Evolutionary conservation across 2,113 vertebrate genomes (phyloP).

Genomic region (Trichomycterus rosablanca): DNA sequence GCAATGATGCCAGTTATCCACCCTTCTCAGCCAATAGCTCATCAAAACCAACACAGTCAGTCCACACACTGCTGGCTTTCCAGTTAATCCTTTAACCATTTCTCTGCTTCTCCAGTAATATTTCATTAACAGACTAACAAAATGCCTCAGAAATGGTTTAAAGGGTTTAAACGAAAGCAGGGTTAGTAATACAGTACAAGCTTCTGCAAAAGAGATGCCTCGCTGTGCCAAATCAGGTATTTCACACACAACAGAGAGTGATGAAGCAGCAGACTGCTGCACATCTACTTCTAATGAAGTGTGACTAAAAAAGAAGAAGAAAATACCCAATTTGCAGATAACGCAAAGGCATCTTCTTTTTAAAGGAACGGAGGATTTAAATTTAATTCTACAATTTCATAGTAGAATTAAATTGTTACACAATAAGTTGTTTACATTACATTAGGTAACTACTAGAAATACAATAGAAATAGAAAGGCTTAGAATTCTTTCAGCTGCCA

Average conservation of each 20-base stretch:
- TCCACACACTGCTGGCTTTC: slow-evolving; percentile 17
- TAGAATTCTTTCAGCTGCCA: no score
- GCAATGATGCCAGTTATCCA: background rate
- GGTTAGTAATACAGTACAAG: background rate
- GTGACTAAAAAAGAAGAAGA: background rate
- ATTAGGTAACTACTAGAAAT: no score
- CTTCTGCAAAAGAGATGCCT: slow-evolving; percentile 23
- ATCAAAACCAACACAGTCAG: no score
- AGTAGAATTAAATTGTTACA: slow-evolving; percentile 9
- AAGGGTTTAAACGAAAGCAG: slow-evolving; percentile 31
- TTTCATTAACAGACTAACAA: no score
- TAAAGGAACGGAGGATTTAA: background rate
- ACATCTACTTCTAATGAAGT: background rate
- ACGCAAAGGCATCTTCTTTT: slow-evolving; percentile 13
- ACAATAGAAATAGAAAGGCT: no score
- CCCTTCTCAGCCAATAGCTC: slow-evolving; percentile 43
- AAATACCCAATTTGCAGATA: slow-evolving; percentile 28
- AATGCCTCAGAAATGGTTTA: background rate
- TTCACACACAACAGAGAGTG: slow-evolving; percentile 22
- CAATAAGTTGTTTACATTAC: no score
- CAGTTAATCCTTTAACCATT: slow-evolving; percentile 39
- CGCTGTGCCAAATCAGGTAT: slow-evolving; percentile 31
- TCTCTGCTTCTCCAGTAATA: background rate
- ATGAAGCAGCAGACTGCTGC: slow-evolving; percentile 4
- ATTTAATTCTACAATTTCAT: slow-evolving; percentile 4